These are phyloP conservation scores for Drosophila parthenogenetica DNA, from an alignment of 2,888 invertebrate species.

Conservation along the genomic window DNA sequence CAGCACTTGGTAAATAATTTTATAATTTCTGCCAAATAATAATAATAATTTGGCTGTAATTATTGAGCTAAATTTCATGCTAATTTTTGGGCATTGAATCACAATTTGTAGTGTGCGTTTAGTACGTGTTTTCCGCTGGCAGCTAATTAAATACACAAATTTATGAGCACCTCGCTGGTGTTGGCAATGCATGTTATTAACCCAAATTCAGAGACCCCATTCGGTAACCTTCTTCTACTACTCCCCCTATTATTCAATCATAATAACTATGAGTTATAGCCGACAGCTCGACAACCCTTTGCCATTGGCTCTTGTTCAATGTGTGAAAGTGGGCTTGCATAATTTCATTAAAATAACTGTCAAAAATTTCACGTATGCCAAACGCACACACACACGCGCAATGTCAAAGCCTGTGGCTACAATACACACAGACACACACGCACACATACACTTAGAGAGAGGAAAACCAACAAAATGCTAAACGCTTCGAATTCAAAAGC, in stretches of 20 bases:
- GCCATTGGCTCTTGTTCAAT: constrained; percentile 40
- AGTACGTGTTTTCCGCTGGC: constrained; percentile 12
- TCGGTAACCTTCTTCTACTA: neutral
- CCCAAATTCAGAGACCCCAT: constrained; percentile 49
- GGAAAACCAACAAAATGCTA: constrained; percentile 46
- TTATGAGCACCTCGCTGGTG: constrained; percentile 30
- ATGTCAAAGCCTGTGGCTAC: constrained; percentile 1
- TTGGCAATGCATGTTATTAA: constrained; percentile 68
- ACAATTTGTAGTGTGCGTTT: constrained; percentile 17
- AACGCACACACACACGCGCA: constrained; percentile 18
- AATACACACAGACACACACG: constrained; percentile 2
- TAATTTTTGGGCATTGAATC: neutral
- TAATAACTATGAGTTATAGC: constrained; percentile 13
- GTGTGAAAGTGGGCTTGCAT: constrained; percentile 79
- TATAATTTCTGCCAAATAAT: neutral
- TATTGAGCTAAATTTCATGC: constrained; percentile 8
- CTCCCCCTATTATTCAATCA: neutral
- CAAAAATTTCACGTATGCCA: constrained; percentile 73
- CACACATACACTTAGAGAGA: constrained; percentile 1
- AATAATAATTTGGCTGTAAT: neutral
- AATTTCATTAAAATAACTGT: constrained; percentile 82
- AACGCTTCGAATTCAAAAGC: constrained; percentile 72
- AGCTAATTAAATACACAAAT: constrained; percentile 72
- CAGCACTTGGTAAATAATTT: neutral
- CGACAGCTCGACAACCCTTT: constrained; percentile 8